Evolutionary conservation across 2,113 vertebrate genomes (phyloP).

Genomic region (Saimiri boliviensis): DNA sequence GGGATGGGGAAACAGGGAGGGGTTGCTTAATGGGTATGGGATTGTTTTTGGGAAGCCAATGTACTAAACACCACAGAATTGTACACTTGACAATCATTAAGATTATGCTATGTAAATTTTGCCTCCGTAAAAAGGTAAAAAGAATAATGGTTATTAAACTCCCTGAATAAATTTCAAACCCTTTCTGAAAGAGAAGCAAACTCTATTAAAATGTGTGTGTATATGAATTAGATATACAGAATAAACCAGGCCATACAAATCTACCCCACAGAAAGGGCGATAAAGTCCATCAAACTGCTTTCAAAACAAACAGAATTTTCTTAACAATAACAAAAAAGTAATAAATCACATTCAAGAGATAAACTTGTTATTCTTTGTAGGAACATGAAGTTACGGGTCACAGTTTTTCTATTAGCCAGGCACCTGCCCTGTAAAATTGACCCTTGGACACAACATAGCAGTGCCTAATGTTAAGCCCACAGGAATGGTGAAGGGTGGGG

Average conservation of each 20-base stretch:
- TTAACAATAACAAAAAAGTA: neutral
- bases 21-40: rapidly evolving
- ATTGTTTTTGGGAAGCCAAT: neutral
- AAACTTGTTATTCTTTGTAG: neutral
- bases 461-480: neutral
- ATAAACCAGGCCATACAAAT: neutral
- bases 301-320: slow-evolving; percentile 11
- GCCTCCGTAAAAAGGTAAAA: neutral
- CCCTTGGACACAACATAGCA: too few relatives aligned
- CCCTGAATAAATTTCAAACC: neutral
- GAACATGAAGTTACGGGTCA: neutral
- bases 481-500: rapidly evolving
- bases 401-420: neutral
- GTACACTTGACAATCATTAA: neutral
- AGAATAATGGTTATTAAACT: neutral
- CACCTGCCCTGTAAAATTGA: neutral
- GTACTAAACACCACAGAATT: neutral
- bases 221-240: neutral
- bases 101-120: neutral
- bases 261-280: neutral
- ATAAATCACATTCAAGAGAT: neutral
- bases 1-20: rapidly evolving
- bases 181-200: neutral
- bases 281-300: neutral
- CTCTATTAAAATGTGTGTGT: neutral